These are phyloP conservation scores for Dastarcus helophoroides DNA, from an alignment of 2,888 invertebrate species.

Conservation along the genomic window DNA sequence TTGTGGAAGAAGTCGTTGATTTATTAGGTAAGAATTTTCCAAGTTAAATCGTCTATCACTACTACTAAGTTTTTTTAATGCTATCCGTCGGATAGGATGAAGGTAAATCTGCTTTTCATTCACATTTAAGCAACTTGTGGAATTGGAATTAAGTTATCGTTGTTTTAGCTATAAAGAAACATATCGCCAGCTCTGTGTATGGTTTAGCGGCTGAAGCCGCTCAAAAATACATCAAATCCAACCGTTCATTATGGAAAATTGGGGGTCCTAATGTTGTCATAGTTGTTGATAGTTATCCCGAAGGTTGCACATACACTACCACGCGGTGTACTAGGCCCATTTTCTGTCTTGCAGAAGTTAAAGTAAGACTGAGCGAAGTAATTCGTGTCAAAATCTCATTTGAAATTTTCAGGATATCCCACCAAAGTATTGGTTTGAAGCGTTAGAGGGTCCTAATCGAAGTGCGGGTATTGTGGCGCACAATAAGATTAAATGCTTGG, in stretches of 20 bases:
- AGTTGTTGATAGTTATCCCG: conserved; percentile 54
- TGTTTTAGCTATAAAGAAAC: conserved; percentile 44
- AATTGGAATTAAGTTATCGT: not conserved
- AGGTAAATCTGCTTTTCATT: not conserved
- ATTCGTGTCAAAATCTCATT: not conserved
- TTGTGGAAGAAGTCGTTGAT: conserved; percentile 39
- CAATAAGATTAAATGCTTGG: conserved; percentile 16
- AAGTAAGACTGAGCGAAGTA: conserved; percentile 30
- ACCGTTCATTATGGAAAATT: conserved; percentile 40
- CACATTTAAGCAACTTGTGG: not conserved
- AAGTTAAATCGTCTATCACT: not conserved
- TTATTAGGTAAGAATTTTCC: conserved; percentile 40
- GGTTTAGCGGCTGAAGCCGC: conserved; percentile 44
- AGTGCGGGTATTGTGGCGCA: conserved; percentile 12
- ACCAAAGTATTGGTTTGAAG: conserved; percentile 28
- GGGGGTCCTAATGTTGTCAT: conserved; percentile 51
- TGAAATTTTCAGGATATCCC: conserved; percentile 23
- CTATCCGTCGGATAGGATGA: not conserved
- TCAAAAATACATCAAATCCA: conserved; percentile 36
- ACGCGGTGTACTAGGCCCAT: conserved; percentile 44
- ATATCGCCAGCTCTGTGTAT: conserved; percentile 45
- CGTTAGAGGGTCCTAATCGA: conserved; percentile 16
- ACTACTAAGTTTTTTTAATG: conserved; percentile 3
- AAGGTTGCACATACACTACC: conserved; percentile 42
- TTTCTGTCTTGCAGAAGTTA: conserved; percentile 55